Conservation (phyloP, 2,113 vertebrate species). For the Seriola aureovittata region DNA sequence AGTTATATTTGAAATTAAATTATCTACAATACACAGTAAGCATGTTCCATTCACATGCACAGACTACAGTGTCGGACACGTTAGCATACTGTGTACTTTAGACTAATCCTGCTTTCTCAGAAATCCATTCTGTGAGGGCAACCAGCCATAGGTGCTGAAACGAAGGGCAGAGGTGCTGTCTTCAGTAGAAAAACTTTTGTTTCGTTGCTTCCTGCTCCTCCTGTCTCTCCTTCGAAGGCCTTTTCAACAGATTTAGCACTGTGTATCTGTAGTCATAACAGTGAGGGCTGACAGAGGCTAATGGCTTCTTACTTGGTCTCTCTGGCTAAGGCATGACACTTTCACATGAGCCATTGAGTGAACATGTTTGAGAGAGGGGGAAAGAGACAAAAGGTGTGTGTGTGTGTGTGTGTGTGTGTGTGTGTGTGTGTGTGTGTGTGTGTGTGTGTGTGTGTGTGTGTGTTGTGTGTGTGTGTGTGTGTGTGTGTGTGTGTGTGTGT, state of each 20-base stretch:
- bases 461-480: not conserved
- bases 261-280: slow-evolving; percentile 76
- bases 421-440: too few species aligned
- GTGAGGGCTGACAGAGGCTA: slow-evolving; percentile 56
- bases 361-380: slow-evolving; percentile 29
- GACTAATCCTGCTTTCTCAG: slow-evolving; percentile 64
- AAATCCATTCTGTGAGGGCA: slow-evolving; percentile 63
- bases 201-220: slow-evolving; percentile 18
- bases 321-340: slow-evolving; percentile 24
- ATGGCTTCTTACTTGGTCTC: slow-evolving; percentile 67
- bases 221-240: not conserved
- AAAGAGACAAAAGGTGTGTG: slow-evolving; percentile 42
- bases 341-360: slow-evolving; percentile 33
- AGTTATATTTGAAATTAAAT: slow-evolving; percentile 57
- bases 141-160: slow-evolving; percentile 59
- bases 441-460: not conserved
- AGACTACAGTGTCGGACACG: slow-evolving; percentile 1
- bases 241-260: slow-evolving; percentile 60
- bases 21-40: slow-evolving; percentile 36
- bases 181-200: slow-evolving; percentile 22
- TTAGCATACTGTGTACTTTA: slow-evolving; percentile 33
- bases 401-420: not conserved
- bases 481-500: not conserved
- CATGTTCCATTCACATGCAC: slow-evolving; percentile 43
- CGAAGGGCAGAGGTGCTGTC: slow-evolving; percentile 38